Evolutionary conservation across 2,888 invertebrate genomes (phyloP), one percentile per base, ranked within the genome.

Genomic region (Drosophila ochracea): DNA sequence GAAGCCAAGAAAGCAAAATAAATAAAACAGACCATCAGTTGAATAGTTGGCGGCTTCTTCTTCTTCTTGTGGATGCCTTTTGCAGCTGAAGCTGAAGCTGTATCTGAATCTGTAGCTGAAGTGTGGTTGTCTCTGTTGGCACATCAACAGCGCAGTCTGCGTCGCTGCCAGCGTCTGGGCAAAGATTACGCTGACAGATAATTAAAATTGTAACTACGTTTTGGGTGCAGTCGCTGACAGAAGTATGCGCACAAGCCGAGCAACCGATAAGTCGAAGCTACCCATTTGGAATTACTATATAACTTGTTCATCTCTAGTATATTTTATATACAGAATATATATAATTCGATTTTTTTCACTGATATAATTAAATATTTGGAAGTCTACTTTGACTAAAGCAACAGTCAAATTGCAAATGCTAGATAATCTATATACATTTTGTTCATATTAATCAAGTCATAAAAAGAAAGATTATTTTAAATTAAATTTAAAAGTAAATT

Each of bases 121-220:
- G 84, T 90, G 85, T 85, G 9, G 1, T 47, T 25, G 76, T 82
- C 72, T 70, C 82, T 71, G 83, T 61, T 85, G 68, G 89, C 89
- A 83, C 83, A 83, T 83, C 89, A 81, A 70, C 84, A 62, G 86
- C 68, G 66, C 81, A 21, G 77, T 63, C 6, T 30, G 60, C 4
- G 61, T 68, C 50, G 64, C 41, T n/a, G 69, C 33, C 76, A 53
- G 66, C 73, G 76, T 62, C 79, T 70, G 79, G 63, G 74, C 80
- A 90, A 74, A 89, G 90, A 90, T 89, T 86, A 86, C 84, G 87
- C 89, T 82, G 84, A 76, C 89, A 87, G 90, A 87, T 90, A 87
- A 87, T 87, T 87, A 89, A 87, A 87, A 80, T 79, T 83, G 90
- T 85, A 85, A 84, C 85, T 85, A 83, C 81, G 83, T 82, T 78